Evolutionary conservation across 1,140 invertebrate species (phyloP), one percentile per base, ranked within the genome.

Genomic region (Drosophila nasuta): DNA sequence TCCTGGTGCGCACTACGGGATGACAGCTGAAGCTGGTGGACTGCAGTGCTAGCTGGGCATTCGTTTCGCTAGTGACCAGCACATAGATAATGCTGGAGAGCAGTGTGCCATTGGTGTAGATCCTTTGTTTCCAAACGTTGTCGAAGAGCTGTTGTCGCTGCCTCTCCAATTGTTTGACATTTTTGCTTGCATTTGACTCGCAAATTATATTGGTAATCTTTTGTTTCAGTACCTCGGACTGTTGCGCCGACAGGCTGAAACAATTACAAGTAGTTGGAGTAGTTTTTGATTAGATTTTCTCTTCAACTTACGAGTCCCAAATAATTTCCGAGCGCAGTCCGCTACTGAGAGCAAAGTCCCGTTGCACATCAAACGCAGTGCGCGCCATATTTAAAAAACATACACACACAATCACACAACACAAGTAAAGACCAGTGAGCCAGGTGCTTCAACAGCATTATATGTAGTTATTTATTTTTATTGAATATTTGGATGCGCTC

Each of bases 41-140:
- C 1, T 77, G 54, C 13, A 89, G 25, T 0, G 91, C 91, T 11
- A 65, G 15, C 7, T 73, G 56, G 1, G 72, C 28, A 49, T 89
- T 72, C 7, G 5, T 35, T 6, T 91, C 87, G 10, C 41, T 8
- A 10, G 77, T 80, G 54, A 92, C 91, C 54, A 92, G 78, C 70
- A 92, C 81, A 64, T 91, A 92, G 38, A 92, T 81, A 8, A 92
- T 92, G 7, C 91, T 51, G 2, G 91, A 91, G 1, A 92, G 77
- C 1, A 92, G 52, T 1, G 69, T 80, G 8, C 83, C 64, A 60
- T 92, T 92, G 8, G 91, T 91, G 25, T 76, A 89, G 10, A 77
- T 77, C 17, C 91, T 59, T 38, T 92, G 91, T 25, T 66, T 41
- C 91, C 91, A 92, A 35, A 92, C 75, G 54, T 91, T 92, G 4